Conservation (phyloP, 2,113 vertebrate species). For the Neogale vison region DNA sequence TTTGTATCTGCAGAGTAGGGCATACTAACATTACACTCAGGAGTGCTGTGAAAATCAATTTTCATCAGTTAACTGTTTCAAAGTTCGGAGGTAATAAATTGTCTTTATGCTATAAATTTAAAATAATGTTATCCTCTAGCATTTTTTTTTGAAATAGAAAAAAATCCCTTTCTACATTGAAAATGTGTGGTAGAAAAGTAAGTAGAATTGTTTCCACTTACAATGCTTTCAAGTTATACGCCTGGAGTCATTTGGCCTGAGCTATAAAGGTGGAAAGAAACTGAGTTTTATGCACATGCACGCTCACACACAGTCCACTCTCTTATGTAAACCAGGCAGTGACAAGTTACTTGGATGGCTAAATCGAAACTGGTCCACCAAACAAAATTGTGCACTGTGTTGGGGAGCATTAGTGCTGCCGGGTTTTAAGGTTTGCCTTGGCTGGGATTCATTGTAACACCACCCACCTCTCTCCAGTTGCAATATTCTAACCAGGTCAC, state of each 20-base stretch:
- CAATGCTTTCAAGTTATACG: conserved; percentile 53
- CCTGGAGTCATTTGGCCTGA: neutral
- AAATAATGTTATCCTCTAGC: neutral
- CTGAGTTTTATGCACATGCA: conserved; percentile 56
- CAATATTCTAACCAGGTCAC: conserved; percentile 59
- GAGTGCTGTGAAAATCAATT: neutral
- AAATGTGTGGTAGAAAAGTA: conserved; percentile 32
- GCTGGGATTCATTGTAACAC: conserved; percentile 45
- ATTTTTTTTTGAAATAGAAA: neutral
- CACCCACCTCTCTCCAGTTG: conserved; percentile 63
- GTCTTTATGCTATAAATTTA: conserved; percentile 37
- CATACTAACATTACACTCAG: neutral
- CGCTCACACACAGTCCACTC: conserved; percentile 48
- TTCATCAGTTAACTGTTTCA: neutral
- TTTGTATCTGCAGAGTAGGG: neutral
- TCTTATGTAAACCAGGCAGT: conserved; percentile 48
- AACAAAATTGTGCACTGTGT: neutral
- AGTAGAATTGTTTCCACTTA: conserved; percentile 55
- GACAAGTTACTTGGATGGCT: conserved; percentile 49
- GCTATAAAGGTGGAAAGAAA: conserved; percentile 43
- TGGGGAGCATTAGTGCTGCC: neutral
- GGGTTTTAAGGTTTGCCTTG: conserved; percentile 56
- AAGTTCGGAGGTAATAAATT: conserved; percentile 21
- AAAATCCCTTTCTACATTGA: neutral
- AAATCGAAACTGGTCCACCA: neutral